phyloP scores from a whole-genome alignment of 2,888 invertebrate genomes.

The Aelia acuminata region DNA sequence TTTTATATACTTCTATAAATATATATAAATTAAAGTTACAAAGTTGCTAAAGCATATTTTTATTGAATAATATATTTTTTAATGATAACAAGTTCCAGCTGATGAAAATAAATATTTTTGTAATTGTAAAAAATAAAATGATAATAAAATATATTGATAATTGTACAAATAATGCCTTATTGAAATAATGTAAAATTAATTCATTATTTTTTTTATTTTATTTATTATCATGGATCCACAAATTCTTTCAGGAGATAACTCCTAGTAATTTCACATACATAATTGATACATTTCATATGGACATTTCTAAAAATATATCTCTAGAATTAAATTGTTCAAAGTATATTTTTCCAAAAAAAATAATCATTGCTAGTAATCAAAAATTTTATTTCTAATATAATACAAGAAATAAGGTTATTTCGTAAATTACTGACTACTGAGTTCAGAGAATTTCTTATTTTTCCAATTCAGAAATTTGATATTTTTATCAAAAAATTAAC shows the following conservation, averaged over 20 bases:
- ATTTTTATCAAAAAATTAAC: not conserved
- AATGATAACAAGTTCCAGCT: slow-evolving; percentile 16
- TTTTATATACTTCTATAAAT: slow-evolving; percentile 7
- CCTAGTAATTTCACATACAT: not conserved
- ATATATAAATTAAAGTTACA: slow-evolving; percentile 36
- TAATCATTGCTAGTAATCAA: not conserved
- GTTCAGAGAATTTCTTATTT: not conserved
- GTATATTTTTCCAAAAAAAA: not conserved
- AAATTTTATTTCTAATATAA: slow-evolving; percentile 2
- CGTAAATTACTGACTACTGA: not conserved
- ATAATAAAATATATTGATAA: not conserved
- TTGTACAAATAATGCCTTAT: slow-evolving; percentile 42
- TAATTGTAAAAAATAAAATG: slow-evolving; percentile 32
- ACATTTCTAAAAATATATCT: not conserved
- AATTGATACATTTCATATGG: not conserved
- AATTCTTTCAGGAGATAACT: not conserved
- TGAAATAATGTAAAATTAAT: not conserved
- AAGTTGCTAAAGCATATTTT: slow-evolving; percentile 33
- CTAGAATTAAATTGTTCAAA: not conserved
- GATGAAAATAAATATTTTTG: slow-evolving; percentile 25
- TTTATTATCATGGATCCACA: not conserved
- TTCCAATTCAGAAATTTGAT: not conserved
- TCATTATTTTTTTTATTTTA: not conserved
- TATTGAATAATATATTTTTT: slow-evolving; percentile 46
- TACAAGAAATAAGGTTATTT: not conserved